Conservation (phyloP, 1,140 invertebrate genomes). For the Drosophila chauvacae region DNA sequence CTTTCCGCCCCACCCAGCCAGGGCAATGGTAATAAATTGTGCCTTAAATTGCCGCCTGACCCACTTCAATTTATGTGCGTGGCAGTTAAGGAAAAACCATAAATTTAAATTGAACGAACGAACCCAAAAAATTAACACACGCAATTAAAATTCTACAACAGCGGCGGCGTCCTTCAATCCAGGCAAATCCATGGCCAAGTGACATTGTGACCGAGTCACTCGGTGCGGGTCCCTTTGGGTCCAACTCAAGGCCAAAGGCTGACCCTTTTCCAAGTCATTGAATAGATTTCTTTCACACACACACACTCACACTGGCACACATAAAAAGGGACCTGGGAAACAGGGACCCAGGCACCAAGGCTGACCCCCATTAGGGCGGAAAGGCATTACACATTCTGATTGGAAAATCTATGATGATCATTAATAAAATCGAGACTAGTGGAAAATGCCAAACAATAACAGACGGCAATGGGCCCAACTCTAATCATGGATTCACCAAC, state of each 20-base stretch:
- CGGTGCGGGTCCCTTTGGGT: neutral
- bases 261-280: constrained; percentile 79
- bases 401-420: constrained; percentile 78
- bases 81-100: constrained; percentile 56
- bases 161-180: constrained; percentile 26
- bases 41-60: constrained; percentile 43
- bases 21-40: constrained; percentile 67
- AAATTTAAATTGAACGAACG: constrained; percentile 64
- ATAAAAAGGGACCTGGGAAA: constrained; percentile 33
- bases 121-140: constrained; percentile 74
- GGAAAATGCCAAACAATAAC: constrained; percentile 66
- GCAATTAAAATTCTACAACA: constrained; percentile 75
- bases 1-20: neutral
- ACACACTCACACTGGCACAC: constrained; percentile 4
- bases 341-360: neutral
- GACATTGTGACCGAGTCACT: constrained; percentile 36
- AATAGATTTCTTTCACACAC: constrained; percentile 54
- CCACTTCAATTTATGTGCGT: constrained; percentile 61
- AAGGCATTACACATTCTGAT: constrained; percentile 68
- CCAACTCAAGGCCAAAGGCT: constrained; percentile 34
- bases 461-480: constrained; percentile 35
- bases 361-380: constrained; percentile 45
- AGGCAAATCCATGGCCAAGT: constrained; percentile 50
- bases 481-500: constrained; percentile 61
- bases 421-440: constrained; percentile 73